Base-by-base conservation (phyloP, 2,888 invertebrate genomes). In the Monoplex corrugatus region DNA sequence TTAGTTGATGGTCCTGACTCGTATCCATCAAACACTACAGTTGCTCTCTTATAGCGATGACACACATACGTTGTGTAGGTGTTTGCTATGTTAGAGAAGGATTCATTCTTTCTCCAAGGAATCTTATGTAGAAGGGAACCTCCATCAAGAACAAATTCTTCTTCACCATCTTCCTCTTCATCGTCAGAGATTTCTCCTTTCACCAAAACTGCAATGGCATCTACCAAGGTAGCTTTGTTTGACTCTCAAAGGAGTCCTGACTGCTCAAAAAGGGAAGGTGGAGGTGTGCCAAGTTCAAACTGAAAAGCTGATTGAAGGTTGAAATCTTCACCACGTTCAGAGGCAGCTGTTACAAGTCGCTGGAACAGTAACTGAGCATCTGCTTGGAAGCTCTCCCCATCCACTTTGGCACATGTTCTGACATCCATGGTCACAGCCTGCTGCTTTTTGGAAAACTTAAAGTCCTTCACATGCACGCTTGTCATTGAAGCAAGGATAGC, bases 361-460 rank as follows among this genome's bases (percentile, higher is more conserved):
- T 92, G 92, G 82, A 92, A 92, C 13, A 92, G 83, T 0, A 92
- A 88, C 38, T 89, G 86, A 19, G 90, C 88, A 89, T 92, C 91
- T 28, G 90, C 50, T 0, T 72, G 6, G 6, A 92, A 35, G 0
- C 43, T 3, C 23, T 92, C 88, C 19, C 86, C 89, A 32, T 89
- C 57, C 23, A 88, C 80, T 3, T 19, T 19, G 19, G 38, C 2
- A 19, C 43, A 5, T 2, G 43, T 0, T n/a, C n/a, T n/a, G n/a
- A n/a, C n/a, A 19, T 16, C 43, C 8, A 80, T 10, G 10, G 80
- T 80, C 35, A 40, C 40, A 40, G 40, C 80, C 40, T 80, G 40
- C 1, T 80, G 19, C 38, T 19, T 2, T 13, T 28, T 80, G 40
- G 13, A 19, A 80, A 10, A 3, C 40, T 32, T 63, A 80, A 38